phyloP scores from a whole-genome alignment of 2,113 vertebrate species.

The Peromyscus maniculatus region DNA sequence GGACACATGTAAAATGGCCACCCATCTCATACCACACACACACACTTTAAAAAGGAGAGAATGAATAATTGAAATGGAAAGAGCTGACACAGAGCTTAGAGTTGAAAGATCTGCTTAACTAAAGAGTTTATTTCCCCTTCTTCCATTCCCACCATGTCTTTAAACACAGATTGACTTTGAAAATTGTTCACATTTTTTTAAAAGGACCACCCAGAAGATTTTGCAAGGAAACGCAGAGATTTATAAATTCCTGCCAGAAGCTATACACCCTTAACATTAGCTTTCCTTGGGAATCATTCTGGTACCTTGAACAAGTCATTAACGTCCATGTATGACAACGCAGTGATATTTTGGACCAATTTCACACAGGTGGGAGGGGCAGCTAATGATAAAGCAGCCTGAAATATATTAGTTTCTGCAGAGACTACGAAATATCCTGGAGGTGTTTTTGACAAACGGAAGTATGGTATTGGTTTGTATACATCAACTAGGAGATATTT shows the following conservation, averaged over 20 bases:
- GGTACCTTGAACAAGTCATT: conserved; percentile 11
- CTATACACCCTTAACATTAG: not conserved
- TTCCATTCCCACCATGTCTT: not conserved
- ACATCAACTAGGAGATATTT: conserved; percentile 34
- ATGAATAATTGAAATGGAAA: not conserved
- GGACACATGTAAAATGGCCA: not conserved
- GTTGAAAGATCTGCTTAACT: conserved; percentile 32
- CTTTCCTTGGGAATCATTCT: conserved; percentile 41
- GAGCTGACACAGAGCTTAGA: not conserved
- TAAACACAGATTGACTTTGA: conserved; percentile 44
- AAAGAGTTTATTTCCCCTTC: not conserved
- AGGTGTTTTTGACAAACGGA: conserved; percentile 46
- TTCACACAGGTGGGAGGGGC: conserved; percentile 35
- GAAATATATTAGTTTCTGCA: conserved; percentile 41
- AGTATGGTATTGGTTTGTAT: conserved; percentile 39
- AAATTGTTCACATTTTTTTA: conserved; percentile 64
- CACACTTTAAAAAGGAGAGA: not conserved
- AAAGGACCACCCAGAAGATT: conserved; percentile 7
- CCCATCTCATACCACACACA: not conserved
- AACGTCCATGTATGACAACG: conserved; percentile 1
- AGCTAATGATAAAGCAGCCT: conserved; percentile 33
- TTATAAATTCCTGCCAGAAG: conserved; percentile 19
- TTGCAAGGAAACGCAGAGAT: conserved; percentile 19
- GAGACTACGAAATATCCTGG: conserved; percentile 24
- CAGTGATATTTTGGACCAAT: conserved; percentile 29